These are phyloP conservation scores for Pituophis catenifer DNA, from an alignment of 2,113 vertebrate genomes.

Conservation along the genomic window DNA sequence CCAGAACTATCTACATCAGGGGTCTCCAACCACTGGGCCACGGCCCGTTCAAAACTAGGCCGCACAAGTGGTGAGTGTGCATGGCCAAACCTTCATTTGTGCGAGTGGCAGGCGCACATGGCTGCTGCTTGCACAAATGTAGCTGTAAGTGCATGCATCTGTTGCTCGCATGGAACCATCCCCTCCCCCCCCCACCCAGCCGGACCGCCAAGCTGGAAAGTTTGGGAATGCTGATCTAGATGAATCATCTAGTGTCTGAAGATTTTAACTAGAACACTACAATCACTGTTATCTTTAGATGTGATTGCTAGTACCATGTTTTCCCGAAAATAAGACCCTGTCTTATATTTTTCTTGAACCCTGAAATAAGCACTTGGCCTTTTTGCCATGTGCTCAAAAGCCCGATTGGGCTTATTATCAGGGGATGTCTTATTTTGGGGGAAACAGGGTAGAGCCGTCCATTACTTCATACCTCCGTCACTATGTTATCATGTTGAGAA, in stretches of 20 bases:
- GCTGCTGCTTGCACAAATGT: not conserved
- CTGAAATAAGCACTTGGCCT: too few relatives aligned
- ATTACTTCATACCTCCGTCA: not conserved
- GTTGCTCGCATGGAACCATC: not conserved
- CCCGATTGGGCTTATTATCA: too few relatives aligned
- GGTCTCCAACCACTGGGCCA: not conserved
- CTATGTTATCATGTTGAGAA: not conserved
- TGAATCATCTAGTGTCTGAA: not conserved
- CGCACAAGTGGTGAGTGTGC: not conserved
- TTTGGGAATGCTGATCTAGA: not conserved
- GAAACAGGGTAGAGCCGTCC: too few relatives aligned
- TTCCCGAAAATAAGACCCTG: too few relatives aligned
- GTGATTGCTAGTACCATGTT: not conserved
- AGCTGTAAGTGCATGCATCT: not conserved
- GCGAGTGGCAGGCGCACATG: not conserved
- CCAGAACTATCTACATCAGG: not conserved
- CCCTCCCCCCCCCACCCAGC: not conserved
- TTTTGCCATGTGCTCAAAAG: too few relatives aligned
- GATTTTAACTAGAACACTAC: not conserved
- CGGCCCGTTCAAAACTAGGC: not conserved
- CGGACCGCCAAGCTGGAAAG: not conserved
- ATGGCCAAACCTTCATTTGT: not conserved
- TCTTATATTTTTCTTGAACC: too few relatives aligned
- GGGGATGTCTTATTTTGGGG: too few relatives aligned
- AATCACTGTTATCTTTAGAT: not conserved